Evolutionary conservation across 2,888 invertebrate genomes (phyloP).

Genomic region (Crematogaster levior): DNA sequence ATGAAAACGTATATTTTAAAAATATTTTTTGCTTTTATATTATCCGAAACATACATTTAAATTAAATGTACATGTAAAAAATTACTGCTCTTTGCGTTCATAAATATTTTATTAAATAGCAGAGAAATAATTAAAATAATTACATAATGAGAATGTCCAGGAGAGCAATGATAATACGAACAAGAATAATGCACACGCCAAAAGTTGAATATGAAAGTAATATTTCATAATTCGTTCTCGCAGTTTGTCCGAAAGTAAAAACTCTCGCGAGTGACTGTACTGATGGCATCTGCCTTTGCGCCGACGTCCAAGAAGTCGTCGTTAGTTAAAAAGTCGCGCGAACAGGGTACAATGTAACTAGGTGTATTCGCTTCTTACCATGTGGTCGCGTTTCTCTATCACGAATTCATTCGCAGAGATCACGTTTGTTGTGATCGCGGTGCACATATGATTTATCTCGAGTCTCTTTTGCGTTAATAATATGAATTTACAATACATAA

Average conservation of each 20-base stretch:
- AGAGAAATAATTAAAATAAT: background rate
- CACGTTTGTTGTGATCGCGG: background rate
- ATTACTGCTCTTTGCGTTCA: background rate
- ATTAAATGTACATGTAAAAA: background rate
- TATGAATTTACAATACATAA: background rate
- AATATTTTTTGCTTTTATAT: slow-evolving; percentile 3
- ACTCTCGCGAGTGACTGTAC: slow-evolving; percentile 15
- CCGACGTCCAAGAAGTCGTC: slow-evolving; percentile 11
- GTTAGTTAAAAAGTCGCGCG: slow-evolving; percentile 27
- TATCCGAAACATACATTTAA: background rate
- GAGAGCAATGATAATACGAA: background rate
- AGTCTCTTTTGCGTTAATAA: background rate
- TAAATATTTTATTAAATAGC: background rate
- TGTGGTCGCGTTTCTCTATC: background rate
- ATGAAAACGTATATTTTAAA: background rate
- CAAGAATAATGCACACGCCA: background rate
- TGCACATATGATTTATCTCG: slow-evolving; percentile 16
- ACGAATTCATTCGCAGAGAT: slow-evolving; percentile 4
- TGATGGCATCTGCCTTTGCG: slow-evolving; percentile 9
- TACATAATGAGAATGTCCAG: background rate
- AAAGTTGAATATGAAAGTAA: background rate
- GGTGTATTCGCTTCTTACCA: background rate
- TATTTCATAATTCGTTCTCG: background rate
- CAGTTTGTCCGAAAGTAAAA: background rate
- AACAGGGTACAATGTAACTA: slow-evolving; percentile 51